Percentiles rank a stretch among this genome's conserved stretches.
phyloP scores from a whole-genome alignment of 2,888 invertebrate species.

The Pterostichus madidus region DNA sequence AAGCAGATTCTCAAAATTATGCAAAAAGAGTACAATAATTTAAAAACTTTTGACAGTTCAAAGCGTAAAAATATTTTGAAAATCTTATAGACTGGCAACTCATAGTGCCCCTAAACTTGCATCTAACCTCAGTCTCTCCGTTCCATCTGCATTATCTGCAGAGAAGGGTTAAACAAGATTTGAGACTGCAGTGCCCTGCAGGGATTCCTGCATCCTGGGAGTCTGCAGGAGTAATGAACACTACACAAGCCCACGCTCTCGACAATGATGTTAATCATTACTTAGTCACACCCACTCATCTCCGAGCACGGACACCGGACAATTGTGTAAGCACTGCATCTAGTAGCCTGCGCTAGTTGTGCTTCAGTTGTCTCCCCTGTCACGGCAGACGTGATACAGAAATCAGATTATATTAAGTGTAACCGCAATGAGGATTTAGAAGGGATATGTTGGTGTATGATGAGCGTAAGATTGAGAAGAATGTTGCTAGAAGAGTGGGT shows the following conservation, averaged over 20 bases:
- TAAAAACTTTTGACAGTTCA: no score
- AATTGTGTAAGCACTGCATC: neutral
- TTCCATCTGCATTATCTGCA: neutral
- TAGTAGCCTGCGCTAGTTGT: no score
- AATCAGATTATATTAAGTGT: slow-evolving; percentile 54
- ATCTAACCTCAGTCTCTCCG: neutral
- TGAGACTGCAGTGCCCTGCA: slow-evolving; percentile 25
- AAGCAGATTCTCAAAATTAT: no score
- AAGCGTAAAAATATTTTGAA: no score
- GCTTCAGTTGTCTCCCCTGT: neutral
- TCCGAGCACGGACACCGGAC: neutral
- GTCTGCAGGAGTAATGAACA: slow-evolving; percentile 1
- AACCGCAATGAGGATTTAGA: neutral
- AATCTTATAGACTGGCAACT: no score
- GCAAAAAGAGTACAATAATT: no score
- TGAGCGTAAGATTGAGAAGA: no score
- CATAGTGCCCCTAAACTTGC: no score
- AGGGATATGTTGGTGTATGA: no score
- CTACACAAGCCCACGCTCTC: slow-evolving; percentile 17
- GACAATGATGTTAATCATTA: slow-evolving; percentile 61
- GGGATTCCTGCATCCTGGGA: slow-evolving; percentile 24
- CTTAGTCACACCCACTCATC: slow-evolving; percentile 41
- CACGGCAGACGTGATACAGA: slow-evolving; percentile 37
- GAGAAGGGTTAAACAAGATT: slow-evolving; percentile 48
- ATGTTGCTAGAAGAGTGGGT: no score